Percentiles rank a stretch among this genome's conserved stretches.
These are phyloP conservation scores for Parasteatoda tepidariorum DNA, from an alignment of 1,140 invertebrate genomes.

Conservation along the genomic window DNA sequence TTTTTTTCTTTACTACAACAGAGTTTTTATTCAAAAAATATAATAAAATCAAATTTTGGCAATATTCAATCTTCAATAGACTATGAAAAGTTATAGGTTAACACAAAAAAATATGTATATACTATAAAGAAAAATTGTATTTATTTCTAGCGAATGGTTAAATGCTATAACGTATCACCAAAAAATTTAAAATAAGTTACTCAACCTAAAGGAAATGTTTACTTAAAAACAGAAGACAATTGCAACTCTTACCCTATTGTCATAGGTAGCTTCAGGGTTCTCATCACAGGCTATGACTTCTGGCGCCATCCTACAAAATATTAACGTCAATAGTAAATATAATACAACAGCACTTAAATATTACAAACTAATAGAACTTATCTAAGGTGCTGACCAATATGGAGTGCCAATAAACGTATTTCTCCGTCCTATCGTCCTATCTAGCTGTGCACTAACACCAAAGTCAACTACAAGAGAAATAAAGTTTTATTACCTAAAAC, in stretches of 20 bases:
- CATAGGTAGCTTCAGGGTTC: conserved; percentile 99
- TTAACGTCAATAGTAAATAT: conserved; percentile 71
- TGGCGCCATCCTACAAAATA: conserved; percentile 81
- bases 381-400: conserved; percentile 81
- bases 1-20: too few relatives aligned
- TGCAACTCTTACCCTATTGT: conserved; percentile 90
- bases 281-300: conserved; percentile 99
- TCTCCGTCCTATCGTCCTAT: conserved; percentile 96
- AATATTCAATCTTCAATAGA: too few relatives aligned
- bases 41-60: too few relatives aligned
- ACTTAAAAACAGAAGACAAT: conserved; percentile 7
- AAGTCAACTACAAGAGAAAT: conserved; percentile 87
- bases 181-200: too few relatives aligned
- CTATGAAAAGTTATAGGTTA: too few relatives aligned
- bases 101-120: too few relatives aligned
- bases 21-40: too few relatives aligned
- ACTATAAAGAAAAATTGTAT: too few relatives aligned
- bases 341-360: not conserved
- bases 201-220: not conserved
- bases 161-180: too few relatives aligned
- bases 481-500: conserved; percentile 25
- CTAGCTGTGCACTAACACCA: conserved; percentile 98
- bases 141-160: too few relatives aligned
- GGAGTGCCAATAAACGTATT: conserved; percentile 99
- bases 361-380: not conserved